Evolutionary conservation across 2,888 invertebrate genomes (phyloP).

Genomic region (Megalurothrips usitatus): DNA sequence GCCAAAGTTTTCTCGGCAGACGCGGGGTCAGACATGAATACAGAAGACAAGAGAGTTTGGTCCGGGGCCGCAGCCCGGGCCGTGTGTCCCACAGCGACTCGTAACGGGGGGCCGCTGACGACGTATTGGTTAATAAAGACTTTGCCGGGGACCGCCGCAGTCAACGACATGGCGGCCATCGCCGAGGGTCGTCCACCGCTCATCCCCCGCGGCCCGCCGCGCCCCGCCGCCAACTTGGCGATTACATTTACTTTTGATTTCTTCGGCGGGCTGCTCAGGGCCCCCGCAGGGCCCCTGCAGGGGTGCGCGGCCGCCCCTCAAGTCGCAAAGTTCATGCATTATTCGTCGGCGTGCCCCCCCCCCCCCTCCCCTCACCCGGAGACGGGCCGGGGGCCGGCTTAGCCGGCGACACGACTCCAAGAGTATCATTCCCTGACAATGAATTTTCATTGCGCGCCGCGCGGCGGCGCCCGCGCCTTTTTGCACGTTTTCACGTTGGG

Average conservation of each 20-base stretch:
- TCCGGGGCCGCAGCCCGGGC: too few relatives aligned
- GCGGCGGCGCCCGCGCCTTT: neutral
- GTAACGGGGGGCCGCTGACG: too few relatives aligned
- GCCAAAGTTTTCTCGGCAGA: too few relatives aligned
- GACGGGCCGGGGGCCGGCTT: neutral
- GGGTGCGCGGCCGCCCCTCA: neutral
- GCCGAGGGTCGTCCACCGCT: too few relatives aligned
- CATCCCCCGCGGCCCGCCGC: neutral
- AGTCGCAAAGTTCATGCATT: slow-evolving; percentile 19
- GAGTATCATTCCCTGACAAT: slow-evolving; percentile 13
- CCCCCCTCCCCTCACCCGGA: neutral
- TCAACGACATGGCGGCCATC: too few relatives aligned
- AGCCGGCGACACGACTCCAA: neutral
- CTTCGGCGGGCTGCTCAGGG: neutral
- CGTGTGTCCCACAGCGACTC: too few relatives aligned
- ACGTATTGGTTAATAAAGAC: too few relatives aligned
- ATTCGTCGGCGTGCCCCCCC: neutral
- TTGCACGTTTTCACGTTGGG: neutral
- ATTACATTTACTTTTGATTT: slow-evolving; percentile 15
- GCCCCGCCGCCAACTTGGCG: neutral
- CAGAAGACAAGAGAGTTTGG: too few relatives aligned
- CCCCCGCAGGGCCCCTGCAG: neutral
- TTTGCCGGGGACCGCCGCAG: too few relatives aligned
- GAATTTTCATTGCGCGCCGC: neutral
- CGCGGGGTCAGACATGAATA: too few relatives aligned